A percentile compares a stretch with the other conserved stretches of the same genome.
Conservation (phyloP, 1,140 invertebrate genomes). For the Aphaenogaster ashmeadi region DNA sequence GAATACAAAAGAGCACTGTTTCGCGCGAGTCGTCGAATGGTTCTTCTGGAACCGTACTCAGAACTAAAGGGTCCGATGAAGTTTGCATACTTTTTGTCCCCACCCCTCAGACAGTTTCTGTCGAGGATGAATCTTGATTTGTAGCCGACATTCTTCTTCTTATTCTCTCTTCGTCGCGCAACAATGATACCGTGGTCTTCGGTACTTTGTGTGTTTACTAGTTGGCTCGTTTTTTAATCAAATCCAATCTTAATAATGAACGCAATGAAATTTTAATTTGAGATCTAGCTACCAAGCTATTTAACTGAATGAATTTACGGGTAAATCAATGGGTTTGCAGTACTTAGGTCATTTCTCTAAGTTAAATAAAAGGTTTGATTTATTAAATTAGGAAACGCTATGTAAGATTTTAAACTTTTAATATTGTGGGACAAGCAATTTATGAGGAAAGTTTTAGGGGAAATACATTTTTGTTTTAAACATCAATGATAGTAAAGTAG, state of each 20-base stretch:
- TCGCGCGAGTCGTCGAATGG: slow-evolving; percentile 55
- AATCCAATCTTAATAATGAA: not conserved
- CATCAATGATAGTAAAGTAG: not conserved
- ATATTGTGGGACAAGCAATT: not conserved
- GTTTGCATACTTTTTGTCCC: slow-evolving; percentile 60
- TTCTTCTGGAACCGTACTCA: slow-evolving; percentile 59
- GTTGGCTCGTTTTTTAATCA: not conserved
- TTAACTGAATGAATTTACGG: not conserved
- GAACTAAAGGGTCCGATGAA: slow-evolving; percentile 58
- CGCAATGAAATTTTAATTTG: not conserved
- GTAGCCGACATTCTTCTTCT: not conserved
- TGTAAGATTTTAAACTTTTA: not conserved
- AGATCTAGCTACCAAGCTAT: not conserved
- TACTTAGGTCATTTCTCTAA: not conserved
- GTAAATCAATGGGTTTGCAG: not conserved
- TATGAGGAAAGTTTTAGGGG: not conserved
- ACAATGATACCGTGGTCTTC: slow-evolving; percentile 21
- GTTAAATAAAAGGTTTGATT: not conserved
- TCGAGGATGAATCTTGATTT: slow-evolving; percentile 34
- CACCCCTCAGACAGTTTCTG: slow-evolving; percentile 25
- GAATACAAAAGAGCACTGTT: slow-evolving; percentile 65
- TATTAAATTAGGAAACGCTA: not conserved
- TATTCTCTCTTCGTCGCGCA: not conserved
- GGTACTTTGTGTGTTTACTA: not conserved
- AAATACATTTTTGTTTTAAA: not conserved